Evolutionary conservation across 2,113 vertebrate genomes (phyloP), one percentile per base, ranked within the genome.

Genomic region (Myrmecobius fasciatus): DNA sequence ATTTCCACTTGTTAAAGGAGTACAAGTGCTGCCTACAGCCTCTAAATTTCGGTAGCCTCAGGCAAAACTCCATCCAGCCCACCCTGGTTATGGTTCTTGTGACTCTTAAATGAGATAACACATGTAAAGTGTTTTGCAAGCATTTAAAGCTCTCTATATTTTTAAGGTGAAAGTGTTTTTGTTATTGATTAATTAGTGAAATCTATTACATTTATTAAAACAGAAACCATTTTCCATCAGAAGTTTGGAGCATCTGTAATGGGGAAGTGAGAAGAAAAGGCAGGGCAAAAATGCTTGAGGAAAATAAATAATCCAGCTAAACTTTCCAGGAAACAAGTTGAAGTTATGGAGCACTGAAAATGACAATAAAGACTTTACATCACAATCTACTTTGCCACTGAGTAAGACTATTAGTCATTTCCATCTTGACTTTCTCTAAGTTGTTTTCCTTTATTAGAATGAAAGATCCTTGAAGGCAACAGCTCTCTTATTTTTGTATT

Each of bases 141-240:
- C 6, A 10, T 43, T n/a, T 43, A 83, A 22, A 83, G 67, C n/a
- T 83, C 2, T 83, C 22, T 83, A 8, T 83, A n/a, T 83, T 83
- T 75, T 83, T 8, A 43, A 83, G 67, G 67, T 83, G 43, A 83
- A 43, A 43, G 12, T 83, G 67, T 8, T 83, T 8, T 83, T 43
- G 43, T 83, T 53, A 53, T 53, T 53, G 24, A 53, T 51, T 67
- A 67, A 67, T 60, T 75, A 75, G 20, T 43, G n/a, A 83, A 83
- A 43, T 75, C 25, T 20, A 75, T 75, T 43, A 24, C 24, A 43
- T 83, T 83, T 22, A 43, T 43, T 43, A 83, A 83, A 83, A 83
- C n/a, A 43, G 56, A 60, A 83, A 43, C n/a, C 60, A 43, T 91
- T 90, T 96, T 93, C 43, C 96, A 88, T 91, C 53, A 53, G 52